phyloP scores from a whole-genome alignment of 2,113 vertebrate genomes.

The Ciconia maguari region DNA sequence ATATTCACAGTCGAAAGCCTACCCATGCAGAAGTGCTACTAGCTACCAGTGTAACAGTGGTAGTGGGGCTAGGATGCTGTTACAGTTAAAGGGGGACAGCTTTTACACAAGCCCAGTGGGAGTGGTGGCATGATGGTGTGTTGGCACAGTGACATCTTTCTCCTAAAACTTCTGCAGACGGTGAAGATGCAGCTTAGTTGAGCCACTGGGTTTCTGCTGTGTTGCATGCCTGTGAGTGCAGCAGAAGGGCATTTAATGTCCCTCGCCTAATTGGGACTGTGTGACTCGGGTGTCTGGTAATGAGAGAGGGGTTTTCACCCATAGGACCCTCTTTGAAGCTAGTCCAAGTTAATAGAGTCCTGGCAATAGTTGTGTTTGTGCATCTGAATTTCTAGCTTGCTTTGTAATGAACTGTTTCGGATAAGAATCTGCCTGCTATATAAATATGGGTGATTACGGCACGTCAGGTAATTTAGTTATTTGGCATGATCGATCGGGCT shows the following conservation, averaged over 20 bases:
- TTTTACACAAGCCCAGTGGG: neutral
- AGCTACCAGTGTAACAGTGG: fast-evolving
- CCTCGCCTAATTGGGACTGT: neutral
- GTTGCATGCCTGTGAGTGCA: neutral
- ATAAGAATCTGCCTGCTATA: neutral
- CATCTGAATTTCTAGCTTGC: neutral
- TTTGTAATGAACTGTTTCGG: neutral
- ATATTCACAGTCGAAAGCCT: neutral
- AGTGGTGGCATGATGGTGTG: neutral
- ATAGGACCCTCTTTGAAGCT: neutral
- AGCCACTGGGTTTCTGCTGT: neutral
- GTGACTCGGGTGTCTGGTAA: neutral
- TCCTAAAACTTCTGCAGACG: neutral
- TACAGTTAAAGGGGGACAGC: neutral
- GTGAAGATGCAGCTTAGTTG: neutral
- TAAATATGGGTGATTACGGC: neutral
- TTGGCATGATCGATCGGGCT: neutral
- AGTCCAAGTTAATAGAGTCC: neutral
- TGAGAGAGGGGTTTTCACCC: neutral
- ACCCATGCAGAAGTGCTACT: too few relatives aligned
- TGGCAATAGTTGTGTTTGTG: neutral
- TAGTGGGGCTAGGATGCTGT: neutral
- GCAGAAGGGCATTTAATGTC: neutral
- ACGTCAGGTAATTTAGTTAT: neutral
- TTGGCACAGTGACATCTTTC: neutral